Percentiles rank a stretch among this genome's conserved stretches.
Conservation (phyloP, 2,113 vertebrate genomes). For the Heterocephalus glaber region DNA sequence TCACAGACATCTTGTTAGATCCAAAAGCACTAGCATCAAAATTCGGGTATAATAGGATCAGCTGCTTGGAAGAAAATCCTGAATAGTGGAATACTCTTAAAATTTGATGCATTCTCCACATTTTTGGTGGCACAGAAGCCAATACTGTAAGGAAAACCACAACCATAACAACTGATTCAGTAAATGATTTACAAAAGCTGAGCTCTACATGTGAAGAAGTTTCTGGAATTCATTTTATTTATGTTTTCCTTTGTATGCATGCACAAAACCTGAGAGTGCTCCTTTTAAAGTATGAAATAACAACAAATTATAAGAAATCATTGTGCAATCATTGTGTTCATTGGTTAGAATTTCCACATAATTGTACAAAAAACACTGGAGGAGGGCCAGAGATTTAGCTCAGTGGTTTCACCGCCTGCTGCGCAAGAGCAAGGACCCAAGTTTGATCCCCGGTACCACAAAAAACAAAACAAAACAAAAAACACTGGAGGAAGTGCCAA, state of each 20-base stretch:
- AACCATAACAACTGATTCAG: not conserved
- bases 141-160: not conserved
- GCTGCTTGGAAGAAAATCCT: not conserved
- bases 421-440: too few relatives aligned
- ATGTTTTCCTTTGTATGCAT: not conserved
- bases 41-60: not conserved
- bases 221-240: slow-evolving; percentile 29
- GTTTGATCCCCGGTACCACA: too few relatives aligned
- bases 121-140: not conserved
- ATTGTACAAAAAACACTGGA: not conserved
- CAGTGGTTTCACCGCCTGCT: too few relatives aligned
- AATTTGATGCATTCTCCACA: not conserved
- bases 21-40: not conserved
- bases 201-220: not conserved
- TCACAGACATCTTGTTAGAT: not conserved
- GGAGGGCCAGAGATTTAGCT: too few relatives aligned
- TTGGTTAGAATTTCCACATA: not conserved
- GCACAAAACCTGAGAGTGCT: not conserved
- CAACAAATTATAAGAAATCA: not conserved
- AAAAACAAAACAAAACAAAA: too few relatives aligned
- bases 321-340: not conserved
- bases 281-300: not conserved
- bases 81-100: not conserved
- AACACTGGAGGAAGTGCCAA: not conserved
- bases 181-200: slow-evolving; percentile 19